phyloP scores from a whole-genome alignment of 2,113 vertebrate species.

The Dipodomys merriami region DNA sequence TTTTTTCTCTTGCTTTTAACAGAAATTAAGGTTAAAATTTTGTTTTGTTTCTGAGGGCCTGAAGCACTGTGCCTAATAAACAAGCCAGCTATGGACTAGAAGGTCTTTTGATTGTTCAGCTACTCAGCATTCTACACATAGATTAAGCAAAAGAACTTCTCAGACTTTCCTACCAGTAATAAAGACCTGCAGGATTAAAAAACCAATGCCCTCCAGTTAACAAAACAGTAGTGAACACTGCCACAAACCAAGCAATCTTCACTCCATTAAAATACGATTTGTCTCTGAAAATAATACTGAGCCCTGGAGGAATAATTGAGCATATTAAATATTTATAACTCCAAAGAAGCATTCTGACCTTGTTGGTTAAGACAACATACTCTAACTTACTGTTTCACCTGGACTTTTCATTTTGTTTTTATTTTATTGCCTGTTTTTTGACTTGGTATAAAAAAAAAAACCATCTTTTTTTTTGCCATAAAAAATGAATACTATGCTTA shows the following conservation, averaged over 20 bases:
- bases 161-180: not conserved
- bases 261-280: constrained; percentile 38
- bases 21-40: not conserved
- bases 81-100: not conserved
- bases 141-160: not conserved
- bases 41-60: no score
- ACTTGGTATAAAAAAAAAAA: not conserved
- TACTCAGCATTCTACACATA: not conserved
- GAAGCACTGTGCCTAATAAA: not conserved
- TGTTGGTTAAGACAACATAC: constrained; percentile 12
- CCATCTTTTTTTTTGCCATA: not conserved
- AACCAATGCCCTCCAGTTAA: constrained; percentile 44
- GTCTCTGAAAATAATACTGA: not conserved
- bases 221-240: constrained; percentile 39
- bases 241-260: not conserved
- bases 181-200: not conserved
- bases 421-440: not conserved
- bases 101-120: not conserved
- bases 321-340: constrained; percentile 41
- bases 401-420: not conserved
- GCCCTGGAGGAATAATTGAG: constrained; percentile 5
- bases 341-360: not conserved
- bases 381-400: not conserved
- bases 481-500: not conserved
- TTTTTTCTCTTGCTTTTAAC: constrained; percentile 6